These are phyloP conservation scores for Thunnus albacares DNA, from an alignment of 2,797 vertebrate species.

Conservation along the genomic window DNA sequence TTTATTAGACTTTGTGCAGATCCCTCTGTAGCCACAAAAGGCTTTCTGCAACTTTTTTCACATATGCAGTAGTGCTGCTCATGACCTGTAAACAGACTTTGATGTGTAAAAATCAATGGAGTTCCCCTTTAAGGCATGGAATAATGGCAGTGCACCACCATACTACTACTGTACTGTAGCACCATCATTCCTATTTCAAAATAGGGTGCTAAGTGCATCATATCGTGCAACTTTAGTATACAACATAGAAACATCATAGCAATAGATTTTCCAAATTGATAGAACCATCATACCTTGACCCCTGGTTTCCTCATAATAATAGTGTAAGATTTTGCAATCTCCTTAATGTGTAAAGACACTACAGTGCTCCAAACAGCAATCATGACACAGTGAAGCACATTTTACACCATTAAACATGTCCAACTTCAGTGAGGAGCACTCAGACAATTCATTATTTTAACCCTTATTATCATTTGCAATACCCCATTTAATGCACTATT, in stretches of 20 bases:
- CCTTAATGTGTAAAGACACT: background rate
- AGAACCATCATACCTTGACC: background rate
- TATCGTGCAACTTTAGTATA: background rate
- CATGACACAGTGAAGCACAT: background rate
- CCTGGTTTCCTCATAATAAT: background rate
- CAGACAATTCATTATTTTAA: background rate
- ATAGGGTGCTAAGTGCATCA: background rate
- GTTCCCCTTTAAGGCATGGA: background rate
- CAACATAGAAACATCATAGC: background rate
- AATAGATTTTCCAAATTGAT: background rate
- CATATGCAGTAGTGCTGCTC: background rate
- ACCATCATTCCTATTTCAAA: background rate
- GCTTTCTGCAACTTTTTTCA: background rate
- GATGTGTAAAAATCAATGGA: background rate
- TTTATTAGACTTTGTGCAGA: background rate
- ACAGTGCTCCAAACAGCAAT: background rate
- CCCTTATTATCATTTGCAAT: background rate
- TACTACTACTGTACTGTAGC: background rate
- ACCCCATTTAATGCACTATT: background rate
- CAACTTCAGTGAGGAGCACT: background rate
- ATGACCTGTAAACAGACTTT: slow-evolving; percentile 4
- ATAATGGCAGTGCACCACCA: background rate
- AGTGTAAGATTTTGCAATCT: background rate
- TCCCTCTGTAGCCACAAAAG: background rate
- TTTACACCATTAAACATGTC: slow-evolving; percentile 8